Percentiles rank a stretch among this genome's conserved stretches.
Evolutionary conservation across 2,888 invertebrate species (phyloP).

Genomic region (Oegoconia quadripuncta): DNA sequence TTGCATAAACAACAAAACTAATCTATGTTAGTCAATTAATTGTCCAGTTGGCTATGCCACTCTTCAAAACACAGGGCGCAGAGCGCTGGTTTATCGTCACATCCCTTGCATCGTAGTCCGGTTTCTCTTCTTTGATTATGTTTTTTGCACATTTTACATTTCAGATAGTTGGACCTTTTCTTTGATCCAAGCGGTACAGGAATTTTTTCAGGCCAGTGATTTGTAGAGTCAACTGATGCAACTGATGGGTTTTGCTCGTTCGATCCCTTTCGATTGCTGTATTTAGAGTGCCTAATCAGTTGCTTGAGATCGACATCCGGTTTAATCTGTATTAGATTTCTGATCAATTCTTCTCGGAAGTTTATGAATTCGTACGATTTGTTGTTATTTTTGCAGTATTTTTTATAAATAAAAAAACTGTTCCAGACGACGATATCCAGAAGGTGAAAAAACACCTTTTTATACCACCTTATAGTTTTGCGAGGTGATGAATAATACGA

Average conservation of each 20-base stretch:
- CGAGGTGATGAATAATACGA: slow-evolving; percentile 16
- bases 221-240: background rate
- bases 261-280: slow-evolving; percentile 1
- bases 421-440: slow-evolving; percentile 3
- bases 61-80: slow-evolving; percentile 13
- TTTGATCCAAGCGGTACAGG: slow-evolving; percentile 3
- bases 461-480: slow-evolving; percentile 18
- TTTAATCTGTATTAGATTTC: background rate
- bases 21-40: no score
- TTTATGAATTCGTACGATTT: background rate
- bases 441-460: slow-evolving; percentile 16
- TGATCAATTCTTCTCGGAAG: slow-evolving; percentile 4
- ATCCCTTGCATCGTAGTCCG: slow-evolving; percentile 10
- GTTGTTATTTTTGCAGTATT: slow-evolving; percentile 3
- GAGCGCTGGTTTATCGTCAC: slow-evolving; percentile 10
- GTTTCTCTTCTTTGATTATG: slow-evolving; percentile 10
- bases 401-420: no score
- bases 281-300: background rate
- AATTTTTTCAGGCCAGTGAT: slow-evolving; percentile 8
- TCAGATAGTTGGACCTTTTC: slow-evolving; percentile 5
- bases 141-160: slow-evolving; percentile 11
- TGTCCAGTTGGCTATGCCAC: slow-evolving; percentile 11
- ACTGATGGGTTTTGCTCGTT: background rate
- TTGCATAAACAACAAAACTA: no score
- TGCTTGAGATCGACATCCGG: background rate